Conservation (phyloP, 2,797 vertebrate species). For the Denticeps clupeoides region DNA sequence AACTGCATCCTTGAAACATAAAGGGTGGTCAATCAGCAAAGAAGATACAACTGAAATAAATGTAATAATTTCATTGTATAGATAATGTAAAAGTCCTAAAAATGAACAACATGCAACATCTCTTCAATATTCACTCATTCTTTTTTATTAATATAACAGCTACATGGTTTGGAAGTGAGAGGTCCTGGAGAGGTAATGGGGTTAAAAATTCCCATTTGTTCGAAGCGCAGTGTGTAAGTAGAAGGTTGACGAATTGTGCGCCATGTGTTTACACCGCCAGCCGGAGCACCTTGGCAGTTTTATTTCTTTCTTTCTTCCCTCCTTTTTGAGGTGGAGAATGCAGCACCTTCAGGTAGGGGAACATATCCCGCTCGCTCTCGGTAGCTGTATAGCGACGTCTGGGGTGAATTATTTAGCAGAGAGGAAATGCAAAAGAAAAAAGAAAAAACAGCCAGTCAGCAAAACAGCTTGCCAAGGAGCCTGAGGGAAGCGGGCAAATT, state of each 20-base stretch:
- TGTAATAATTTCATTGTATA: too few species aligned
- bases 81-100: too few species aligned
- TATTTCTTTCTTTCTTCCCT: neutral
- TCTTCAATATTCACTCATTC: too few species aligned
- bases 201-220: too few species aligned
- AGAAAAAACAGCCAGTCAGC: conserved; percentile 28
- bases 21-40: conserved; percentile 9
- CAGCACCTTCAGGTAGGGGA: neutral
- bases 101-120: too few species aligned
- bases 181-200: too few species aligned
- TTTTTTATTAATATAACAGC: too few species aligned
- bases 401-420: conserved; percentile 23
- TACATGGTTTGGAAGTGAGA: too few species aligned
- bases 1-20: conserved; percentile 12
- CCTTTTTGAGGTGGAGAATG: too few species aligned
- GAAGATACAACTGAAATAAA: too few species aligned
- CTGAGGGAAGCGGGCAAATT: neutral
- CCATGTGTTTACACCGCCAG: conserved; percentile 10
- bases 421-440: conserved; percentile 5
- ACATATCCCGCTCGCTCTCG: neutral
- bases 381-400: neutral
- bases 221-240: too few species aligned
- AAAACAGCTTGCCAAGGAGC: conserved; percentile 11
- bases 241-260: neutral
- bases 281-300: neutral